These are phyloP conservation scores for Drosophila recens DNA, from an alignment of 2,888 invertebrate genomes.

Conservation along the genomic window DNA sequence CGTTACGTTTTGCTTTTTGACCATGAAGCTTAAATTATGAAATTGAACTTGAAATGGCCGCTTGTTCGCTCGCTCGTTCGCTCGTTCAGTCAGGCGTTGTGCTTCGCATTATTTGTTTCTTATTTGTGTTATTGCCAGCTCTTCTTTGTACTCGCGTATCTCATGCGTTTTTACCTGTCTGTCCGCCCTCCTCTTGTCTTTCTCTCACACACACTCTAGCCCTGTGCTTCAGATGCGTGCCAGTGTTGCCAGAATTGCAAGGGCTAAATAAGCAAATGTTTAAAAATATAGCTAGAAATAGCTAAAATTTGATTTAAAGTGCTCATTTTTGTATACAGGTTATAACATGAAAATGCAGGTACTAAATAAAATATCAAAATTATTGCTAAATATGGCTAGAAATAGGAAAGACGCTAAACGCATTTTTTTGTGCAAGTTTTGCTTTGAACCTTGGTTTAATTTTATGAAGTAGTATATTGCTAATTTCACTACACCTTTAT, in stretches of 20 bases:
- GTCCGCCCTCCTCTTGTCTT: slow-evolving; percentile 23
- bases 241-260: neutral
- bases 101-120: slow-evolving; percentile 34
- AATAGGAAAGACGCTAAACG: no score
- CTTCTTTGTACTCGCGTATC: slow-evolving; percentile 39
- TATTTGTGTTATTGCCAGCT: slow-evolving; percentile 52
- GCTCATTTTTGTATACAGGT: no score
- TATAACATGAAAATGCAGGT: no score
- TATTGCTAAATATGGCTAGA: no score
- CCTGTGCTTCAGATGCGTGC: slow-evolving; percentile 56
- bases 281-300: neutral
- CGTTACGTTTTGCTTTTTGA: slow-evolving; percentile 56
- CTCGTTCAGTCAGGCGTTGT: slow-evolving; percentile 22
- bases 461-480: no score
- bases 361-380: no score
- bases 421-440: no score
- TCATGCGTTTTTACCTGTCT: slow-evolving; percentile 36
- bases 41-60: slow-evolving; percentile 76
- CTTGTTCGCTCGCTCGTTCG: slow-evolving; percentile 29
- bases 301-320: no score
- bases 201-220: slow-evolving; percentile 4
- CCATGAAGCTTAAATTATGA: slow-evolving; percentile 77
- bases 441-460: no score
- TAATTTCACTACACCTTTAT: no score
- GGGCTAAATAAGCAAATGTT: neutral